Conservation (phyloP, 2,113 vertebrate genomes). For the Tetraodon nigroviridis region DNA sequence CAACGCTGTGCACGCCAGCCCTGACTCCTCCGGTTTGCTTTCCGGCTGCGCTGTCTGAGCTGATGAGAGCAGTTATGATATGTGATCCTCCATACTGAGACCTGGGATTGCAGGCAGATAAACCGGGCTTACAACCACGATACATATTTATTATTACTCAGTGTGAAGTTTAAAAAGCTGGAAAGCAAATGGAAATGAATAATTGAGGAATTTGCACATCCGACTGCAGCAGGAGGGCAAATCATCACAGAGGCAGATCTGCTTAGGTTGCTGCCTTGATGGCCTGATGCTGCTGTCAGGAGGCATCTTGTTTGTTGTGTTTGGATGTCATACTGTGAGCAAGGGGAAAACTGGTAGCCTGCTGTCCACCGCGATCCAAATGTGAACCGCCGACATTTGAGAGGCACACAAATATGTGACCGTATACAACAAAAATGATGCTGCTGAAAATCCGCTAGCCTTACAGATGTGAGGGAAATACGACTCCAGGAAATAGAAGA, state of each 20-base stretch:
- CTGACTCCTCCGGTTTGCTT: not conserved
- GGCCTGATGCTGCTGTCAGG: not conserved
- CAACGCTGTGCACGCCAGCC: too few relatives aligned
- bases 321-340: conserved; percentile 3
- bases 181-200: not conserved
- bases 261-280: not conserved
- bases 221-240: not conserved
- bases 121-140: too few relatives aligned
- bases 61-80: not conserved
- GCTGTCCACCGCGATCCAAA: not conserved
- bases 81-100: too few relatives aligned
- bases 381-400: not conserved
- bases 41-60: not conserved
- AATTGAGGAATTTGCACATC: too few relatives aligned
- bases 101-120: too few relatives aligned
- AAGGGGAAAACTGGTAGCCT: not conserved
- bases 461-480: too few relatives aligned
- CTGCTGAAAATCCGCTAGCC: too few relatives aligned
- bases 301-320: not conserved
- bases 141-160: not conserved
- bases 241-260: not conserved
- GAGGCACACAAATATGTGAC: too few relatives aligned
- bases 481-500: too few relatives aligned
- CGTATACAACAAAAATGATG: too few relatives aligned
- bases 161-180: not conserved